These are phyloP conservation scores for Sebastes nivosus DNA, from an alignment of 2,797 vertebrate species.

Conservation along the genomic window DNA sequence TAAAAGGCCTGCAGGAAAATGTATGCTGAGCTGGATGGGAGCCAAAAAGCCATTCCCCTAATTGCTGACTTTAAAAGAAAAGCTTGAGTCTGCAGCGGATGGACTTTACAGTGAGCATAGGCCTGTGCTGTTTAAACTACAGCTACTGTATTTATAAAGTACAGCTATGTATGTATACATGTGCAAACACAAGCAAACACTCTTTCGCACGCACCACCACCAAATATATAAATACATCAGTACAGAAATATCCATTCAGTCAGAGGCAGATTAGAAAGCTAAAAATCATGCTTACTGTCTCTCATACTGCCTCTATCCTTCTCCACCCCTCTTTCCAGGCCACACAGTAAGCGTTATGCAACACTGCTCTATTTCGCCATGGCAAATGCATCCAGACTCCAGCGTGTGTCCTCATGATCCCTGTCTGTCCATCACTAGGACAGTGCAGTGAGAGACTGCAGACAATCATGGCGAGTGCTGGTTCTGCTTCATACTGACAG, in stretches of 20 bases:
- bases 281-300: neutral
- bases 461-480: conserved; percentile 23
- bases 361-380: conserved; percentile 57
- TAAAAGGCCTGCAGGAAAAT: conserved; percentile 4
- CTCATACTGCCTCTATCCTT: neutral
- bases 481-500: conserved; percentile 39
- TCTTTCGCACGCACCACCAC: neutral
- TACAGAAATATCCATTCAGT: neutral
- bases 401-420: conserved; percentile 52
- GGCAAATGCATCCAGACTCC: conserved; percentile 44
- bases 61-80: conserved; percentile 39
- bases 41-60: conserved; percentile 27
- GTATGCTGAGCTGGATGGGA: conserved; percentile 1
- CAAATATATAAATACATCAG: neutral
- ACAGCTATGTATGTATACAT: neutral
- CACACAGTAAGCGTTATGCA: conserved; percentile 56
- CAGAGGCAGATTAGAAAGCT: conserved; percentile 3
- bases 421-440: conserved; percentile 39
- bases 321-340: conserved; percentile 14
- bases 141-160: neutral
- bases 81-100: neutral
- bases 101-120: conserved; percentile 2
- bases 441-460: conserved; percentile 16
- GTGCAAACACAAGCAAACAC: neutral
- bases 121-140: neutral